Base-by-base conservation (phyloP, 2,888 invertebrate genomes). In the Lycia hirtaria region DNA sequence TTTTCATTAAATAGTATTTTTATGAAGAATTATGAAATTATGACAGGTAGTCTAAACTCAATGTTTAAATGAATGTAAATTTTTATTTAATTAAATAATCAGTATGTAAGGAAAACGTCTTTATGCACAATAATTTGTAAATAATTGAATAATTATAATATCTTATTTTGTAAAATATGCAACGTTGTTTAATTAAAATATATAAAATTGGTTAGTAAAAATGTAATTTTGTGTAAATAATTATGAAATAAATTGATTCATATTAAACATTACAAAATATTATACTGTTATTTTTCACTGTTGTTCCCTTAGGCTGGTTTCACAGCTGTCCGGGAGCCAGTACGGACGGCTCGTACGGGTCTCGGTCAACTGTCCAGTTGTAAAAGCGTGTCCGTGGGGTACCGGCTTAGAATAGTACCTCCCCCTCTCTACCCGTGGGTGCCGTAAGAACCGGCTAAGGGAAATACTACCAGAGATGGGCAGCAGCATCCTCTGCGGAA, bases 181-280 rank as follows among this genome's bases (percentile, higher is more conserved):
- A 7, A 15, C 10, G 7, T 30, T 30, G 4, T 38, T 38, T 19
- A 2, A 17, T 35, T 35, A 1, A 17, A 12, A 17, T 17, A 17
- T 35, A 7, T 38, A 38, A 38, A 4, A 12, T 6, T 22, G 38
- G 22, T 12, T 38, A 38, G 22, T 12, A 38, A 22, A 38, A 2
- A 37, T 30, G 30, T 17, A 35, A 35, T 35, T 17, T 2, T 35
- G 35, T 35, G 35, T 35, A 35, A 15, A 35, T 35, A 35, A 35
- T 35, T 9, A 35, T 7, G 14, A 17, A 15, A 17, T 17, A 35
- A 35, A 5, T 35, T 35, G 15, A 15, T 35, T 35, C 9, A 35
- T 35, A 35, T 2, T 35, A 35, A 35, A 35, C 35, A 17, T 9
- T 35, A 35, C 15, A 35, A 15, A 35, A 15, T 3, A 35, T 19